Evolutionary conservation across 1,140 invertebrate species (phyloP), one percentile per base, ranked within the genome.

Genomic region (Drosophila athabasca): DNA sequence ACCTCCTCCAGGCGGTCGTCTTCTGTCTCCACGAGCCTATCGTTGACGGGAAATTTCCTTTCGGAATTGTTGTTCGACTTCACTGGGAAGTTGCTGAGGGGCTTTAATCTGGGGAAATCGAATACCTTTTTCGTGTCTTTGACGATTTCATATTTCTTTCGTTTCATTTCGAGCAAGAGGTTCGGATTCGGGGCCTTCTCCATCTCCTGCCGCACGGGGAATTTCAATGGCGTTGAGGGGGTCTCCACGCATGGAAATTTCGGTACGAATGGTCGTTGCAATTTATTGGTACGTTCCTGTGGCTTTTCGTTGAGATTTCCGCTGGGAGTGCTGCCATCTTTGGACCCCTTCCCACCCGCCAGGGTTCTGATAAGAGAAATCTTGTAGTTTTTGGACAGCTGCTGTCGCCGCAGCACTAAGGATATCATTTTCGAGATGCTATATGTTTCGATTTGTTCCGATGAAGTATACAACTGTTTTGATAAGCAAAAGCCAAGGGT

Each of bases 361-460:
- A 39, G 11, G 4, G 35, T 5, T 39, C 35, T 13, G 35, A 39
- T 9, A 3, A 29, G 6, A 4, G 39, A 35, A 15, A 26, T 39
- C 35, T 57, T 70, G 31, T 57, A 43, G 13, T 31, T 35, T 11
- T 11, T 6, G 8, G 39, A 57, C 17, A 24, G 44, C 3, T 19
- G 45, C 3, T 39, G 45, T 9, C 53, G 46, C 11, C 58, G 15
- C 19, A 57, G 15, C 4, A 3, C 11, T 13, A 67, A 58, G 3
- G 65, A 69, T 49, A 58, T 58, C 67, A 70, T 70, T 22, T 53
- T 52, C 19, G 4, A 19, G 31, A 13, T 70, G 15, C 69, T 29
- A 22, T 69, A 44, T 69, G 43, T 70, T 58, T 50, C 19, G 51
- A 44, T 50, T 22, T 9, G 24, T 39, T 24, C 17, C 31, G 35